Evolutionary conservation across 1,140 invertebrate species (phyloP).

Genomic region (Drosophila sp.): DNA sequence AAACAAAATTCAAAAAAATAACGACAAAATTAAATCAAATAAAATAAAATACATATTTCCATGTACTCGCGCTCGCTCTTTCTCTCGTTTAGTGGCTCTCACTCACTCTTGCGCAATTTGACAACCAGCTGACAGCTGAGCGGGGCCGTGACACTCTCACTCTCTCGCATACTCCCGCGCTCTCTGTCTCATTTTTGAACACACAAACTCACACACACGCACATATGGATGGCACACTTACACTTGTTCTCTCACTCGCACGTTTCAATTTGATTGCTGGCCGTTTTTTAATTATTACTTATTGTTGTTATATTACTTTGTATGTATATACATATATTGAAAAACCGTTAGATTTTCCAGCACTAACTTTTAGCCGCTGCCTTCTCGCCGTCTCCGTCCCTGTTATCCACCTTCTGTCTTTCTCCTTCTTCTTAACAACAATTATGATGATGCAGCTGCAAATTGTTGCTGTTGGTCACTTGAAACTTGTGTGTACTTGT

Average conservation of each 20-base stretch:
- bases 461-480: slow-evolving; percentile 27
- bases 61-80: slow-evolving; percentile 18
- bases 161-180: slow-evolving; percentile 10
- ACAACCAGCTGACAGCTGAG: slow-evolving; percentile 30
- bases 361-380: slow-evolving; percentile 7
- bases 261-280: slow-evolving; percentile 34
- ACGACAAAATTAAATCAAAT: slow-evolving; percentile 31
- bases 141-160: slow-evolving; percentile 8
- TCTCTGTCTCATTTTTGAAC: slow-evolving; percentile 5
- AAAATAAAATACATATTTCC: slow-evolving; percentile 39
- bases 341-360: slow-evolving; percentile 23
- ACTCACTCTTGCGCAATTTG: slow-evolving; percentile 39
- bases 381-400: background rate
- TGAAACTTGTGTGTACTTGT: slow-evolving; percentile 8
- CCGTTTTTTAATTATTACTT: slow-evolving; percentile 29
- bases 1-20: slow-evolving; percentile 3
- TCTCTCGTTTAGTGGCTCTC: slow-evolving; percentile 2
- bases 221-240: slow-evolving; percentile 8
- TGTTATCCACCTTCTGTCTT: background rate
- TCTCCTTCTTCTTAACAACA: slow-evolving; percentile 2
- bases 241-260: slow-evolving; percentile 26
- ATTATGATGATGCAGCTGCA: slow-evolving; percentile 12
- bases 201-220: slow-evolving; percentile 6
- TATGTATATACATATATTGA: slow-evolving; percentile 2
- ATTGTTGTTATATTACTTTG: slow-evolving; percentile 29